Evolutionary conservation across 2,888 invertebrate genomes (phyloP), one percentile per base, ranked within the genome.

Genomic region (Lepidochrysops patricia): DNA sequence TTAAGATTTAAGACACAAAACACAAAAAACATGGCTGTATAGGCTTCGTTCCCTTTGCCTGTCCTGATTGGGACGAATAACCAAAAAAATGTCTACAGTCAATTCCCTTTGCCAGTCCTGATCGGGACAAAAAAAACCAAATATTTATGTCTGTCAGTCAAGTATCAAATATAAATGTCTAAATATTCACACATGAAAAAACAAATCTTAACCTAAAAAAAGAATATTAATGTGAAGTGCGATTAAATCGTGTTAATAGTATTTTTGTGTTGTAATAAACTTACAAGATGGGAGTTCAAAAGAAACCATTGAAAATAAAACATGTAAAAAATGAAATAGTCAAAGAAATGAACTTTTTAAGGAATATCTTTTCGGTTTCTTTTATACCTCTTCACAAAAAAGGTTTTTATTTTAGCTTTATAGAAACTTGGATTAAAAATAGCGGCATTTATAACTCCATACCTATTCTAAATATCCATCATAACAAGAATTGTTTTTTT

Each of bases 261-360:
- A 35, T 25, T 37, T 25, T 37, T 35, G 7, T 2, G n/a, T 34
- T 57, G 15, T 43, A 19, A 2, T 15, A 43, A 43, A 34, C 9
- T 25, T 9, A 25, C 23, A 35, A 23, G 49, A 70, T 70, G 71
- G 61, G 62, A 23, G 52, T 64, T 0, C 65, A 67, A 54, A 72
- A 66, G 57, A 70, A 67, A 62, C 58, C 64, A 15, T 34, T 68
- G 19, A 74, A 73, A 61, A 63, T 62, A 26, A 79, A 84, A 79
- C 75, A 82, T 75, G 65, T 89, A n/a, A 84, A 76, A 72, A 75
- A 72, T 32, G 76, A 81, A 60, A 70, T 93, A 52, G 72, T 76
- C 56, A 86, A 84, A 63, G 93, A 93, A 74, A 87, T 91, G 60
- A 82, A 82, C 68, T 93, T 91, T 70, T 79, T 93, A 60, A 89